Conservation (phyloP, 2,888 invertebrate genomes). For the Ichneumoninae sp. region DNA sequence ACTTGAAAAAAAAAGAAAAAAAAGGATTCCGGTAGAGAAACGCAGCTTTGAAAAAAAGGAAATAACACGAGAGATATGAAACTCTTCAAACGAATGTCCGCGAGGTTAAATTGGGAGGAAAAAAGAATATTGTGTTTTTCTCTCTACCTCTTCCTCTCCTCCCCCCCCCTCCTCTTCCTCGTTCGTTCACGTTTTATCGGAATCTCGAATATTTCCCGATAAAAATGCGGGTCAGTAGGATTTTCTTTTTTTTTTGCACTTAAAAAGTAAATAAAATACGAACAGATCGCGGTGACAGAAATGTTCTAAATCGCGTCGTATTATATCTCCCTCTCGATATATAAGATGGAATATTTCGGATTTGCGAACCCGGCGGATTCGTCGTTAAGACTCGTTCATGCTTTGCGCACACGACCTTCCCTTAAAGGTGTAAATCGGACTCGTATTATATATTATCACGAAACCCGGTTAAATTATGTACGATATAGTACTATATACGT, state of each 20-base stretch:
- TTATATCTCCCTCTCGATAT: constrained; percentile 13
- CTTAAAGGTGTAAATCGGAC: constrained; percentile 6
- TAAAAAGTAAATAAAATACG: neutral
- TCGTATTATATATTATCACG: constrained; percentile 41
- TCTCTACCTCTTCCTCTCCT: too few relatives aligned
- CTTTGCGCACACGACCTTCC: neutral
- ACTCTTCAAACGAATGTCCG: constrained; percentile 24
- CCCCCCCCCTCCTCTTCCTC: neutral
- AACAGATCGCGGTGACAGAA: neutral
- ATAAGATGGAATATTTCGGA: neutral
- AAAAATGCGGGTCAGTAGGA: constrained; percentile 47
- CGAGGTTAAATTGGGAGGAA: constrained; percentile 17
- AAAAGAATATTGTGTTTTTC: neutral
- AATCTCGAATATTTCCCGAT: constrained; percentile 39
- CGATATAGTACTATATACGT: constrained; percentile 12
- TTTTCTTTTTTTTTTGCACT: too few relatives aligned
- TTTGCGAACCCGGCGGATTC: neutral
- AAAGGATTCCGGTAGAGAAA: neutral
- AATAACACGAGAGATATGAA: neutral
- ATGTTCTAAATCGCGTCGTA: constrained; percentile 24
- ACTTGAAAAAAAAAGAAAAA: constrained; percentile 1
- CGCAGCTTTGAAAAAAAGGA: neutral
- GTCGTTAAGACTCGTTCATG: neutral
- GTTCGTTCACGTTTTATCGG: constrained; percentile 13
- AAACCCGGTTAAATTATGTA: constrained; percentile 18